Evolutionary conservation across 2,888 invertebrate species (phyloP).

Genomic region (Blastobasis adustella): DNA sequence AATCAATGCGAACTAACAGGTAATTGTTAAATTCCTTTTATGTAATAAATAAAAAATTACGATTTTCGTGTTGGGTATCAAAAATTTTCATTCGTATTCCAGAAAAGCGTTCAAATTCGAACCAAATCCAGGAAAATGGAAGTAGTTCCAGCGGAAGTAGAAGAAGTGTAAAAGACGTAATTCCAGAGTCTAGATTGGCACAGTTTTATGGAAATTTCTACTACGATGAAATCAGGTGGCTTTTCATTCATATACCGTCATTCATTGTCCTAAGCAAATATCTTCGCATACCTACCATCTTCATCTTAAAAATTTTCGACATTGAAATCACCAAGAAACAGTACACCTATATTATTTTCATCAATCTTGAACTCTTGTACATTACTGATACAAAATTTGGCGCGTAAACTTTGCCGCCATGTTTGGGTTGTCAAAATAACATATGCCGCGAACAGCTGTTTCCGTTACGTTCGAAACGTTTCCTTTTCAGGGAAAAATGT

Average conservation of each 20-base stretch:
- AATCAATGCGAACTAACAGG: constrained; percentile 54
- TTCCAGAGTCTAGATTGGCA: constrained; percentile 78
- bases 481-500: constrained; percentile 55
- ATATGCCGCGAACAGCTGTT: constrained; percentile 2
- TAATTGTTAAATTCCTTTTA: constrained; percentile 12
- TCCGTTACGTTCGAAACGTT: neutral
- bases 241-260: neutral
- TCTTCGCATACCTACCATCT: constrained; percentile 2
- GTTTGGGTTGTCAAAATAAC: neutral
- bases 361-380: neutral
- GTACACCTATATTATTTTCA: too few relatives aligned
- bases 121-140: constrained; percentile 54
- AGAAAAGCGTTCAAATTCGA: constrained; percentile 43
- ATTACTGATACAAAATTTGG: neutral
- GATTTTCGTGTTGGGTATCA: too few relatives aligned
- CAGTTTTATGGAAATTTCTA: constrained; percentile 74
- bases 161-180: constrained; percentile 76
- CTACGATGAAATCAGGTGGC: constrained; percentile 63
- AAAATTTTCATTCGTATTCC: constrained; percentile 13
- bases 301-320: neutral
- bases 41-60: neutral
- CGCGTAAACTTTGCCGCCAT: constrained; percentile 5
- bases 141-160: constrained; percentile 39
- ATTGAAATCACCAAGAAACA: too few relatives aligned
- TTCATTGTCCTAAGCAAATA: neutral